Evolutionary conservation across 2,888 invertebrate species (phyloP).

Genomic region (Chymomyza procnemis): DNA sequence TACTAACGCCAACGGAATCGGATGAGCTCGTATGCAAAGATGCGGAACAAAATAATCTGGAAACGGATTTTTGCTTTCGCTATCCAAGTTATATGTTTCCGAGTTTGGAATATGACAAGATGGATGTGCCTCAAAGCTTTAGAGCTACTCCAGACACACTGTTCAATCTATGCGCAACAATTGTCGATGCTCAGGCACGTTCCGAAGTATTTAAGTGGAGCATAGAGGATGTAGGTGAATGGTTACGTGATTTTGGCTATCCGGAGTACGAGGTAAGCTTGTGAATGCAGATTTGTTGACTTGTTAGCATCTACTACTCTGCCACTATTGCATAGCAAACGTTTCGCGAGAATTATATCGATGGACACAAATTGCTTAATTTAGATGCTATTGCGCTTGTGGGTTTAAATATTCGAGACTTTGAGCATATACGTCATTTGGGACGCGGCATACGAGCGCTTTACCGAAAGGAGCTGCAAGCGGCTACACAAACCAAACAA

Average conservation of each 20-base stretch:
- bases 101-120: constrained; percentile 53
- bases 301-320: not conserved
- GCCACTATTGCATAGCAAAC: constrained; percentile 73
- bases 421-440: constrained; percentile 78
- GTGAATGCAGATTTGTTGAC: not conserved
- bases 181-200: constrained; percentile 77
- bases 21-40: no score
- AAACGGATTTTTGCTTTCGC: constrained; percentile 48
- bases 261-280: constrained; percentile 80
- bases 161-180: constrained; percentile 71
- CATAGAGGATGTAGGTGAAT: constrained; percentile 78
- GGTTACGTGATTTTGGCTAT: constrained; percentile 79
- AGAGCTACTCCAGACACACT: constrained; percentile 79
- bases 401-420: constrained; percentile 79
- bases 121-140: constrained; percentile 58
- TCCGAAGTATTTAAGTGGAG: constrained; percentile 80
- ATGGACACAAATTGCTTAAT: constrained; percentile 78
- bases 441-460: constrained; percentile 76
- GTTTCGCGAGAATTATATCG: constrained; percentile 79
- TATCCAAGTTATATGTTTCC: constrained; percentile 64
- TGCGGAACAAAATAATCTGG: not conserved
- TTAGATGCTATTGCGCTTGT: constrained; percentile 80
- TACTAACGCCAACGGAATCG: not conserved
- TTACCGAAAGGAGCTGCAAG: constrained; percentile 78
- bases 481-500: constrained; percentile 69